phyloP scores from a whole-genome alignment of 2,113 vertebrate genomes.

The Okapia johnstoni region DNA sequence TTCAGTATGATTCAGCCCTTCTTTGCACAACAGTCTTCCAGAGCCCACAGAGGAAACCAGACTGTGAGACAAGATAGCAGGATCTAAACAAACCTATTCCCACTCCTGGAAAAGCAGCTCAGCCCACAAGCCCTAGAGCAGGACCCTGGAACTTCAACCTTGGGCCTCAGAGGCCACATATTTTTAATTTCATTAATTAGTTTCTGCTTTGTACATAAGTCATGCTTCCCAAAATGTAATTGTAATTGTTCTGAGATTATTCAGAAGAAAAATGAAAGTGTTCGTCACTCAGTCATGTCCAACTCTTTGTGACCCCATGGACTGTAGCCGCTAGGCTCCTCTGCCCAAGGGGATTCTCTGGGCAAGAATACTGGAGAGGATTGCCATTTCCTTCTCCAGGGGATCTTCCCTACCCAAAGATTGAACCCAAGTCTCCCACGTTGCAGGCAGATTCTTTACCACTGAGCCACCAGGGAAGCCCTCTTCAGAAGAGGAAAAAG shows the following conservation, averaged over 20 bases:
- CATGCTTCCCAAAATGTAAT: neutral
- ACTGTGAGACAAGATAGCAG: neutral
- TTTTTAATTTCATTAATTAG: neutral
- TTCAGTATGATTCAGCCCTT: neutral
- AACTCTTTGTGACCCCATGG: rapidly evolving
- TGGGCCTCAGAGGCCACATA: neutral
- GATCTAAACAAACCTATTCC: neutral
- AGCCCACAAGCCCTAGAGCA: neutral
- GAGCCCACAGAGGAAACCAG: neutral
- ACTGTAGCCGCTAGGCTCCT: neutral
- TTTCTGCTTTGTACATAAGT: neutral
- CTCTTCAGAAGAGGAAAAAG: neutral
- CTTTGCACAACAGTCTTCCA: neutral
- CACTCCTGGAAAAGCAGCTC: neutral
- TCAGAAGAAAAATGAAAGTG: neutral
- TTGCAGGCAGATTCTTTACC: neutral
- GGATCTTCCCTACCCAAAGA: neutral
- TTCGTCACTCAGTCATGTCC: neutral
- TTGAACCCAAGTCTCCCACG: neutral
- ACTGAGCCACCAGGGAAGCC: neutral
- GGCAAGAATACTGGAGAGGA: neutral
- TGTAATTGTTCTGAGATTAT: neutral
- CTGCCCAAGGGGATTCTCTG: neutral
- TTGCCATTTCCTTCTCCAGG: neutral
- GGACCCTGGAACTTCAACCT: neutral